Conservation (phyloP, 1,140 invertebrate genomes). For the Hylaeus volcanicus region DNA sequence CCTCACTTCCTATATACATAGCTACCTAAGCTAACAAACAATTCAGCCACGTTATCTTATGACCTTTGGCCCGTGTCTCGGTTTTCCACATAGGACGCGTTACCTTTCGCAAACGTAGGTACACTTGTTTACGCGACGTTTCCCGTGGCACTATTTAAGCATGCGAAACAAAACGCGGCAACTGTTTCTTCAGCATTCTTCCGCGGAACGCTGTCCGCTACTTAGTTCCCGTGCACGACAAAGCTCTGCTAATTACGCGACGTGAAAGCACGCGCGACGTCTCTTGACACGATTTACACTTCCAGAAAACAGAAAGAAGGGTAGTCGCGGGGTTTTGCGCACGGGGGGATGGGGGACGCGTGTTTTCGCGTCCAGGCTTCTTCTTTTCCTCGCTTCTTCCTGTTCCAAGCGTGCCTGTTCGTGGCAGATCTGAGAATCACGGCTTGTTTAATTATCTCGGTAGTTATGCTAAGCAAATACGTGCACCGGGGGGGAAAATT, state of each 20-base stretch:
- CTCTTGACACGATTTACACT: conserved; percentile 55
- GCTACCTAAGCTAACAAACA: too few species aligned
- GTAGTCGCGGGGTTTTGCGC: too few species aligned
- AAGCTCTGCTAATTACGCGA: conserved; percentile 49
- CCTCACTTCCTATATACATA: too few species aligned
- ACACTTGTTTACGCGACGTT: too few species aligned
- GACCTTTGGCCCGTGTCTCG: too few species aligned
- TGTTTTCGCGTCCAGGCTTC: neutral
- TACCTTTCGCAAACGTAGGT: too few species aligned
- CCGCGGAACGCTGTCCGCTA: neutral
- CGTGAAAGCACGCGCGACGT: conserved; percentile 1
- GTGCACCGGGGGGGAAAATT: conserved; percentile 60
- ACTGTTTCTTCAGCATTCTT: conserved; percentile 19
- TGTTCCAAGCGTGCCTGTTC: conserved; percentile 23
- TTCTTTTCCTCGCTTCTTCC: conserved; percentile 7
- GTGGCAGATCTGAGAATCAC: conserved; percentile 47
- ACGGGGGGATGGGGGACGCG: neutral
- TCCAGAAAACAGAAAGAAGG: conserved; percentile 30
- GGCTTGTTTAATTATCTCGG: conserved; percentile 68
- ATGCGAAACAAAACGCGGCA: neutral
- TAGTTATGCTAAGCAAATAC: conserved; percentile 66
- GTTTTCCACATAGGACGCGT: too few species aligned
- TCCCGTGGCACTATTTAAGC: too few species aligned
- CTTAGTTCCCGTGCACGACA: conserved; percentile 25
- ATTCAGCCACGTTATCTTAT: too few species aligned